Percentiles rank a stretch among this genome's conserved stretches.
Conservation (phyloP, 2,888 invertebrate genomes). For the Trichopria drosophilae region DNA sequence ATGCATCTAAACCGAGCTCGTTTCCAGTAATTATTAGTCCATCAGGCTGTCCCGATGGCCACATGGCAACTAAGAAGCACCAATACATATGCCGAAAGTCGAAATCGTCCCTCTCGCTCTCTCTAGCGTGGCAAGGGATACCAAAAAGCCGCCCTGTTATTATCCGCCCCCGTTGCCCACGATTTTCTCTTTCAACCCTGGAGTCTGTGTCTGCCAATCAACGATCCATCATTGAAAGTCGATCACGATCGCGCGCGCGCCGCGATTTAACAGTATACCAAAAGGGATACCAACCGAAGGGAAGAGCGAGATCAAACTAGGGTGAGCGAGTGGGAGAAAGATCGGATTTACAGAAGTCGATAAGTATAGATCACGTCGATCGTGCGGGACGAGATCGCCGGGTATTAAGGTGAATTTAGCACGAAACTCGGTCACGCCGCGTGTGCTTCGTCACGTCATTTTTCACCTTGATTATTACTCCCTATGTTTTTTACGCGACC, state of each 20-base stretch:
- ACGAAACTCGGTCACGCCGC: slow-evolving; percentile 33
- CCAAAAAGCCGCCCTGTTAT: slow-evolving; percentile 54
- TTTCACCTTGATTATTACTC: slow-evolving; percentile 35
- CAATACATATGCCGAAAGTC: slow-evolving; percentile 31
- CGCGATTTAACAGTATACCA: no score
- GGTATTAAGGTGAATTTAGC: slow-evolving; percentile 40
- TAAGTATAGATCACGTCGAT: slow-evolving; percentile 48
- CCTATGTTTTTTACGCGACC: slow-evolving; percentile 24
- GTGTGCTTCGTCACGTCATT: slow-evolving; percentile 38
- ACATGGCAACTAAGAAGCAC: slow-evolving; percentile 49
- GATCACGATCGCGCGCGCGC: slow-evolving; percentile 42
- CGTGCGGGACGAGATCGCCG: slow-evolving; percentile 36
- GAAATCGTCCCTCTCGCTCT: slow-evolving; percentile 9
- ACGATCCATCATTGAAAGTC: slow-evolving; percentile 54
- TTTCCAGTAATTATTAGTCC: slow-evolving; percentile 54
- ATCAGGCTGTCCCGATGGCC: slow-evolving; percentile 54
- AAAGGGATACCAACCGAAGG: slow-evolving; percentile 1
- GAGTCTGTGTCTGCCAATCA: slow-evolving; percentile 53
- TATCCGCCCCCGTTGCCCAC: slow-evolving; percentile 54
- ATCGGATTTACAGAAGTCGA: slow-evolving; percentile 47
- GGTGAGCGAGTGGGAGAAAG: slow-evolving; percentile 12
- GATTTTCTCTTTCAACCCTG: slow-evolving; percentile 56
- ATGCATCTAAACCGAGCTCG: no score
- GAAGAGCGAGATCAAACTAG: no score
- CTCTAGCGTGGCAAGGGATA: slow-evolving; percentile 10